Evolutionary conservation across 2,113 vertebrate species (phyloP), one percentile per base, ranked within the genome.

Genomic region (Mesoclemmys tuberculata): DNA sequence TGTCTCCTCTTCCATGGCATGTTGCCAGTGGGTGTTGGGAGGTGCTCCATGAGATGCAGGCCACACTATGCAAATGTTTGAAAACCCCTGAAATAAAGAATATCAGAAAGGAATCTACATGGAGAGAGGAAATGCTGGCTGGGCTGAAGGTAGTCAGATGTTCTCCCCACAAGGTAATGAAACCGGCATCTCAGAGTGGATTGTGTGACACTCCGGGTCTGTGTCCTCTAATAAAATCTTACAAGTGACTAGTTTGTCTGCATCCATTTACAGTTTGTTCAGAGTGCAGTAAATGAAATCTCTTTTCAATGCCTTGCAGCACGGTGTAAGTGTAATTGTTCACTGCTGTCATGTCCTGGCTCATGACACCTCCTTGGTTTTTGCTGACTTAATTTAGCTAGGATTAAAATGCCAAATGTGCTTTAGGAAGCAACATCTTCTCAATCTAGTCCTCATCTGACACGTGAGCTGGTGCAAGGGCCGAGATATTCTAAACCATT

Each of bases 331-430:
- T n/a, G 79, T 71, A 21, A 11, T 5, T 14, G 10, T 52, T 51
- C 18, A 27, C 48, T 1, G 0, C 61, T 24, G 3, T 41, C 49
- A n/a, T 10, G 12, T 55, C 35, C 55, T 46, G 52, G 3, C n/a
- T 82, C 31, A 13, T 38, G 52, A n/a, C 0, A 1, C 10, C 29
- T 31, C 27, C 16, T n/a, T 80, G 27, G 49, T 29, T 52, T 38
- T 79, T n/a, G 48, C 51, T 75, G 71, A 22, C 41, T 54, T 48
- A 29, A 38, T 41, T 48, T 12, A 13, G 2, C 27, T 46, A 84
- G 6, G 61, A 27, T 35, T 16, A 49, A 52, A 71, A 68, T 49
- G 55, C 31, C 31, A 51, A 61, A 41, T 19, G 10, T 4, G 5
- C 48, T 27, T 7, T 35, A 19, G 24, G 61, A 26, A 41, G 35